Evolutionary conservation across 2,113 vertebrate species (phyloP), one percentile per base, ranked within the genome.

Genomic region (Cololabis saira): DNA sequence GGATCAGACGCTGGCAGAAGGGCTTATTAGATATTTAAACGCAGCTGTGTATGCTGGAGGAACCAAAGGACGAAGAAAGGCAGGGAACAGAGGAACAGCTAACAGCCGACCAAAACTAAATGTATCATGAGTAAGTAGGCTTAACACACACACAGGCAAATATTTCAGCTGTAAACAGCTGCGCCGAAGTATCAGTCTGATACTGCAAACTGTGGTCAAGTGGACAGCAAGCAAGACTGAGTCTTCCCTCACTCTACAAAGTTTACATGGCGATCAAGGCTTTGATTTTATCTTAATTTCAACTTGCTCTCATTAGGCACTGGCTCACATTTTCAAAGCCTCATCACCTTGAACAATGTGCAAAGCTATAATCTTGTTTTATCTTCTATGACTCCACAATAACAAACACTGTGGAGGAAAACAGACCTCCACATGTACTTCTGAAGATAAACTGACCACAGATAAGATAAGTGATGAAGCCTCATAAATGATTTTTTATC

Each of bases 21-120:
- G 51, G 77, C 69, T 80, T 84, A 86, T 76, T 78, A 82, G 85
- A 85, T 80, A 87, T 86, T 87, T 76, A 80, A 73, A 80, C 37
- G 3, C 30, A 18, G 62, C 68, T 17, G 60, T 65, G 71, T 51
- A 42, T 33, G 61, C 67, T 66, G 42, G 55, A 65, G 58, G 48
- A 60, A 18, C 58, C 41, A 62, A 44, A 58, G 52, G 53, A 71
- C 47, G 30, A 75, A 44, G 57, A 67, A 47, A 16, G 47, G 58
- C 18, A n/a, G 56, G 22, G 71, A 50, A 27, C 55, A 67, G 62
- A 50, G 61, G 52, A 21, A 8, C 22, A 2, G 47, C 59, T 40
- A 24, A 37, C 33, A 37, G 14, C 16, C n/a, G 14, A 51, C 56
- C 55, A 55, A 49, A 55, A 58, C 47, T 16, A 56, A 61, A 76